A percentile compares a stretch with the other conserved stretches of the same genome.
phyloP scores from a whole-genome alignment of 2,888 invertebrate genomes.

The Macrophya annulata region DNA sequence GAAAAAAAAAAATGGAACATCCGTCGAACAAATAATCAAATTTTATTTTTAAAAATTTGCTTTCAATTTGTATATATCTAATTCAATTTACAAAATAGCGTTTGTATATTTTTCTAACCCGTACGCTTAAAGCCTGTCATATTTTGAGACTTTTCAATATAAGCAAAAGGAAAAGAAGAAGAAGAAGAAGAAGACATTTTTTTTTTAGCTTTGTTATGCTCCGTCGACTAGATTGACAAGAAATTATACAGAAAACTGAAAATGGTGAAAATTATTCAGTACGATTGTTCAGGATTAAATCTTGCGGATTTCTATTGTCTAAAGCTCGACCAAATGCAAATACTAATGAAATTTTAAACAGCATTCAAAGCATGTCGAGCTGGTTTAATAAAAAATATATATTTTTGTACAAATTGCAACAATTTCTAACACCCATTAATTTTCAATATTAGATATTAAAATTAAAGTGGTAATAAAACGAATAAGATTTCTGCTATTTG shows the following conservation, averaged over 20 bases:
- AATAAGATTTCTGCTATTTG: neutral
- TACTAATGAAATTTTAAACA: neutral
- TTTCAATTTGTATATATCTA: neutral
- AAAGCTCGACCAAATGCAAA: too few relatives aligned
- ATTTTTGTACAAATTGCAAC: neutral
- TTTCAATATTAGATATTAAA: neutral
- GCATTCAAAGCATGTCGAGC: neutral
- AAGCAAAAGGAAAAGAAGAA: too few relatives aligned
- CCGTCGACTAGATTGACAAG: neutral
- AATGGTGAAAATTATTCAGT: neutral
- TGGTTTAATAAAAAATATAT: neutral
- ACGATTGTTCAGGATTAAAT: too few relatives aligned
- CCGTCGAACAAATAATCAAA: neutral
- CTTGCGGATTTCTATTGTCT: too few relatives aligned
- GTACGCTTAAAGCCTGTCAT: neutral
- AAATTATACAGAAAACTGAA: neutral
- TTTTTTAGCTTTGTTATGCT: neutral
- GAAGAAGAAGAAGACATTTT: too few relatives aligned
- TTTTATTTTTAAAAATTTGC: neutral
- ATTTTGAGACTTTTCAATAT: too few relatives aligned
- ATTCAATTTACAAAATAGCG: neutral
- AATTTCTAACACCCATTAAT: neutral
- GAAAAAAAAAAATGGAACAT: neutral
- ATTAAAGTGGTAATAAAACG: neutral
- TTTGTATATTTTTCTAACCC: slow-evolving; percentile 10